Percentiles rank a stretch among this genome's conserved stretches.
Evolutionary conservation across 2,888 invertebrate genomes (phyloP).

Genomic region (Ferrisia virgata): DNA sequence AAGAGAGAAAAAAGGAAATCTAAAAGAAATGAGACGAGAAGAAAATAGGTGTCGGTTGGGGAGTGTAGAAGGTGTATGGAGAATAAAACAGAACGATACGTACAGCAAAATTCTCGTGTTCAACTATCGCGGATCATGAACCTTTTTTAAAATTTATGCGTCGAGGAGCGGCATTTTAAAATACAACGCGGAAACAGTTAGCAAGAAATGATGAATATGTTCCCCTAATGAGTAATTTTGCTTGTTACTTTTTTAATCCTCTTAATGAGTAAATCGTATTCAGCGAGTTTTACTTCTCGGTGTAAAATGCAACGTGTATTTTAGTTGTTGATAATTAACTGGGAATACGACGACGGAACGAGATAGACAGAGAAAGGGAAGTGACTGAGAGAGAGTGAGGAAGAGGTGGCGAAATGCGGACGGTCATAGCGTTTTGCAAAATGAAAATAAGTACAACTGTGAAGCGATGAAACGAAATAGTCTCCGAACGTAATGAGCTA

Average conservation of each 20-base stretch:
- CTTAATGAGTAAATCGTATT: conserved; percentile 29
- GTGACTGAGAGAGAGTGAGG: background rate
- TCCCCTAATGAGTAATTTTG: conserved; percentile 15
- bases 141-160: conserved; percentile 28
- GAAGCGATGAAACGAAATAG: background rate
- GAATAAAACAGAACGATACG: background rate
- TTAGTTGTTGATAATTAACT: conserved; percentile 5
- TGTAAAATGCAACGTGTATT: background rate
- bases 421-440: background rate
- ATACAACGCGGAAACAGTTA: conserved; percentile 2
- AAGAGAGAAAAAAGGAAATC: background rate
- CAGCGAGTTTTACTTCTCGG: background rate
- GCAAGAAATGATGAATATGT: conserved; percentile 28
- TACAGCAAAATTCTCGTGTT: background rate
- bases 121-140: conserved; percentile 1
- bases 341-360: background rate
- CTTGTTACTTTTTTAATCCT: conserved; percentile 28
- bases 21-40: too few relatives aligned
- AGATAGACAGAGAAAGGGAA: background rate
- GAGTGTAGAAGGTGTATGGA: background rate
- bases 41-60: background rate
- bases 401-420: too few relatives aligned
- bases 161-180: background rate
- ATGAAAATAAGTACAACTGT: background rate
- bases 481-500: background rate